Evolutionary conservation across 2,797 vertebrate species (phyloP), one percentile per base, ranked within the genome.

Genomic region (Vireo griseus): DNA sequence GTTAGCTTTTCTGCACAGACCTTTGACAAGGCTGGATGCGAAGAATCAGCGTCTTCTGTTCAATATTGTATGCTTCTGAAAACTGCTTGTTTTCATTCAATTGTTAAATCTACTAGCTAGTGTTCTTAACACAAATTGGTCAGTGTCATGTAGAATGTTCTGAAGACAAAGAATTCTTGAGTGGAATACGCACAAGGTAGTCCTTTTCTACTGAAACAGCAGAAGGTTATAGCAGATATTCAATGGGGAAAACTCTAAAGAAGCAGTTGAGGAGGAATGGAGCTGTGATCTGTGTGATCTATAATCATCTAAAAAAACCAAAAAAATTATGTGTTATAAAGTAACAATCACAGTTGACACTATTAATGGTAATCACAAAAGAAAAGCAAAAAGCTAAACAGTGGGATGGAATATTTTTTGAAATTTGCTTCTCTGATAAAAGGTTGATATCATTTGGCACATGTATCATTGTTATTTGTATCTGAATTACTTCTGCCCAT

Each of bases 271-370:
- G 16, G 35, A 37, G 21, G 65, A 83, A 24, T 0, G 0, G 13
- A 81, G 6, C 6, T 84, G 16, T 76, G 39, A 50, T 20, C 22
- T 74, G 3, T 69, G 5, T 59, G 26, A 59, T 62, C 13, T 75
- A 4, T 22, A 50, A 50, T 3, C 5, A 25, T 9, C 42, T 45
- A 37, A 78, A 81, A 81, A 39, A 39, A 2, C 0, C 1, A 2
- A 19, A 54, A 69, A 52, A 63, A 31, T 6, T 31, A 18, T 10
- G 10, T 54, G 15, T 45, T 31, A 24, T 24, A 67, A 44, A 67
- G 17, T 35, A 59, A n/a, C 4, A 54, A 54, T 39, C 4, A 54
- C 6, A 81, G 4, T 25, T 74, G 29, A 37, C 26, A n/a, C 3
- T 73, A 21, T 3, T 55, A 9, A 62, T 44, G 15, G 9, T 35